phyloP scores from a whole-genome alignment of 2,797 vertebrate genomes.

The Zenarchopterus dispar region DNA sequence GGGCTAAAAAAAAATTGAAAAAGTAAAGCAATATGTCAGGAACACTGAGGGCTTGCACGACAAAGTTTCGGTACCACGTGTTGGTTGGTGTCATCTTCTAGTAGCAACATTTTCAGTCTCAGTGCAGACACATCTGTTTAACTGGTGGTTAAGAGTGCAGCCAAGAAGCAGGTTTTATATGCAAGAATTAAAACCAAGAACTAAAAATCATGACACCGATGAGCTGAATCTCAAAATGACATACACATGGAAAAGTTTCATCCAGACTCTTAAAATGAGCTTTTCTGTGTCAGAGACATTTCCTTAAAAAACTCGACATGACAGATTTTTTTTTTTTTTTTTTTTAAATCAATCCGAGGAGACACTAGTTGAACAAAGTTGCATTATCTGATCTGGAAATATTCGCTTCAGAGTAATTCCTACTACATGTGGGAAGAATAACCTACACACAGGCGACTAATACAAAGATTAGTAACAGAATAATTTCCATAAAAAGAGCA shows the following conservation, averaged over 20 bases:
- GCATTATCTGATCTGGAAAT: neutral
- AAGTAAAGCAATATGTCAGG: neutral
- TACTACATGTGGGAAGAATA: slow-evolving; percentile 1
- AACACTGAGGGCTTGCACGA: neutral
- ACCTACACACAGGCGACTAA: neutral
- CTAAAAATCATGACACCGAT: neutral
- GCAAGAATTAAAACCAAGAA: neutral
- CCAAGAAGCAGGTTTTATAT: neutral
- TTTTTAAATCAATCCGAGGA: neutral
- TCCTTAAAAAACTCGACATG: neutral
- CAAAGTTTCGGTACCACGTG: neutral
- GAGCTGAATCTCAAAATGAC: too few species aligned
- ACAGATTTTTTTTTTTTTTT: neutral
- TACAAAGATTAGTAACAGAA: neutral
- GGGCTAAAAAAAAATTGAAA: slow-evolving; percentile 3
- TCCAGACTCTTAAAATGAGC: neutral
- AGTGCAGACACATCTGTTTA: slow-evolving; percentile 1
- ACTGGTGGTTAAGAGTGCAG: neutral
- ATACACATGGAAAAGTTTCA: neutral
- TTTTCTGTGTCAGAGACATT: neutral
- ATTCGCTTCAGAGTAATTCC: neutral
- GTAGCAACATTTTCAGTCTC: neutral
- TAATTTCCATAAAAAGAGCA: slow-evolving; percentile 12
- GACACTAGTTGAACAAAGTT: neutral
- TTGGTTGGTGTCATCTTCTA: neutral